Evolutionary conservation across 2,888 invertebrate species (phyloP).

Genomic region (Mamestra brassicae): DNA sequence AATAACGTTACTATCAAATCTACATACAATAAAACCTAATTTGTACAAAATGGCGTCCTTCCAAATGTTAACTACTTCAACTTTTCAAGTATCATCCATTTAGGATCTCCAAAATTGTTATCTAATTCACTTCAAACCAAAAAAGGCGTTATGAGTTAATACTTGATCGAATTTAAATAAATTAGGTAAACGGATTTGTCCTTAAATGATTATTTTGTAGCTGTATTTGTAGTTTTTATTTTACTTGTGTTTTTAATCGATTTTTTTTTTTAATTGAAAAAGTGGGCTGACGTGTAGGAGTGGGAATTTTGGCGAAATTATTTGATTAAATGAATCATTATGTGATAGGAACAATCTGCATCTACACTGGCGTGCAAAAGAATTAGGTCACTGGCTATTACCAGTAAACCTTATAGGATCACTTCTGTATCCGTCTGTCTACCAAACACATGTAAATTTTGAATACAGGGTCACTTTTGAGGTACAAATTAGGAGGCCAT

Average conservation of each 20-base stretch:
- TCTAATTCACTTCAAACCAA: conserved; percentile 11
- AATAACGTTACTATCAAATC: not conserved
- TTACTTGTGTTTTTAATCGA: not conserved
- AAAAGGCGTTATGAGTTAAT: conserved; percentile 12
- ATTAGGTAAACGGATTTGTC: conserved; percentile 12
- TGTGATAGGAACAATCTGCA: too few relatives aligned
- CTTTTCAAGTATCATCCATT: conserved; percentile 1
- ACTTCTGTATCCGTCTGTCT: too few relatives aligned
- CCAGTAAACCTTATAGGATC: too few relatives aligned
- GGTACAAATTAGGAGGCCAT: too few relatives aligned
- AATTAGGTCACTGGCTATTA: too few relatives aligned
- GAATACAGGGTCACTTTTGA: too few relatives aligned
- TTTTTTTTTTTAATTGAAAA: not conserved
- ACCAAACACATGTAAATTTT: too few relatives aligned
- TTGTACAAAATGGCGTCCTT: not conserved
- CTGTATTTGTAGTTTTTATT: not conserved
- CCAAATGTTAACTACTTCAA: conserved; percentile 17
- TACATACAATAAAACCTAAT: not conserved
- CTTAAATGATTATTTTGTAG: not conserved
- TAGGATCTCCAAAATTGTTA: conserved; percentile 2
- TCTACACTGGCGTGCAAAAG: too few relatives aligned
- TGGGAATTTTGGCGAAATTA: too few relatives aligned
- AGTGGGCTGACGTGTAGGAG: not conserved
- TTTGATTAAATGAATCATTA: too few relatives aligned
- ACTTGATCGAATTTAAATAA: conserved; percentile 23